These are phyloP conservation scores for Muntiacus reevesi DNA, from an alignment of 2,113 vertebrate species.

Conservation along the genomic window DNA sequence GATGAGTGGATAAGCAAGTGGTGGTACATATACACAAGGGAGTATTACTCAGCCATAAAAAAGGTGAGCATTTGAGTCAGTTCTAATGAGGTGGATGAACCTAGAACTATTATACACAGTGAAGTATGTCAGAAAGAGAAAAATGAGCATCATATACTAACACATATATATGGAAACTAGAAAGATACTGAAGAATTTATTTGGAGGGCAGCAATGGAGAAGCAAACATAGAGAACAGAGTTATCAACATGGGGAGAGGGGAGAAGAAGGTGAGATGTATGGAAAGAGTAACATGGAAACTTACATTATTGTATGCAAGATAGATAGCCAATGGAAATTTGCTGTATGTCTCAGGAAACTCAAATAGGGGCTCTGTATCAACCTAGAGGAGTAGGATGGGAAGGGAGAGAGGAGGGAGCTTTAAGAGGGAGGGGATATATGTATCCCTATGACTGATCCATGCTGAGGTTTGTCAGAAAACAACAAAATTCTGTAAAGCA, in stretches of 20 bases:
- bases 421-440: background rate
- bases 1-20: background rate
- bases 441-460: background rate
- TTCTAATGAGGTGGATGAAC: background rate
- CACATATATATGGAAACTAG: background rate
- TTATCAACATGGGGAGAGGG: background rate
- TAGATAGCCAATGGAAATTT: background rate
- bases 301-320: background rate
- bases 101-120: background rate
- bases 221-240: background rate
- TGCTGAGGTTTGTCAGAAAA: background rate
- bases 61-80: background rate
- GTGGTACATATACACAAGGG: background rate
- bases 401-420: background rate
- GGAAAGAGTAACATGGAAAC: background rate
- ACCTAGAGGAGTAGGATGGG: background rate
- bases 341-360: background rate
- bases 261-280: background rate
- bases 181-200: background rate
- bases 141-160: background rate
- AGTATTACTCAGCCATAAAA: background rate
- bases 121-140: background rate
- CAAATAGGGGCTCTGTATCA: background rate
- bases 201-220: background rate
- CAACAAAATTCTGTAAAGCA: background rate